Conservation (phyloP, 1,140 invertebrate species). For the Leptoteleia sp. region DNA sequence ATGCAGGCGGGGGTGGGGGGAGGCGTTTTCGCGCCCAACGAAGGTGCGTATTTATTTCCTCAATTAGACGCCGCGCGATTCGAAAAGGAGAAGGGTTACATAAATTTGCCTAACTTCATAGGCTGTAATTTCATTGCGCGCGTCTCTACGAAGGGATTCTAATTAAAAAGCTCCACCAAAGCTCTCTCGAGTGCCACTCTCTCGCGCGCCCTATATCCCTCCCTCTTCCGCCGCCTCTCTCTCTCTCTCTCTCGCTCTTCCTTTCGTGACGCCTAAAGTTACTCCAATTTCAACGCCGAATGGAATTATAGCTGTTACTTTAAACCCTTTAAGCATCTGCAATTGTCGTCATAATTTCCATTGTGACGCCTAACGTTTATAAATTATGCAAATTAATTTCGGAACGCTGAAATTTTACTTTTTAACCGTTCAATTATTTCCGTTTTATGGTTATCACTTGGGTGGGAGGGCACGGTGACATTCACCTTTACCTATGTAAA, state of each 20-base stretch:
- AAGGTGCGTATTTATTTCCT: constrained; percentile 53
- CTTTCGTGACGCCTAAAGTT: constrained; percentile 48
- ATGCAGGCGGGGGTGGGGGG: no score
- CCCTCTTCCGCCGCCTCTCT: background rate
- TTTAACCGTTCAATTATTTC: constrained; percentile 7
- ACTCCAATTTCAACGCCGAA: constrained; percentile 60
- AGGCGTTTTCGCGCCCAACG: constrained; percentile 27
- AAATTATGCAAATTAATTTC: constrained; percentile 51
- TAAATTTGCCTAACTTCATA: constrained; percentile 67
- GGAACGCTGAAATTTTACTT: constrained; percentile 5
- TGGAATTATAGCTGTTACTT: constrained; percentile 63
- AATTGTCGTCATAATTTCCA: constrained; percentile 57
- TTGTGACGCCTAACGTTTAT: constrained; percentile 35
- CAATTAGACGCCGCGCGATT: constrained; percentile 48
- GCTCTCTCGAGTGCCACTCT: constrained; percentile 56
- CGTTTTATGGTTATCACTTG: constrained; percentile 11
- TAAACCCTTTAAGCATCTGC: constrained; percentile 51
- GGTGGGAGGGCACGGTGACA: no score
- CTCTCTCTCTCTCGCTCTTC: constrained; percentile 16
- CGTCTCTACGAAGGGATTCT: constrained; percentile 65
- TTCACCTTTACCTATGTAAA: no score
- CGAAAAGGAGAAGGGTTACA: constrained; percentile 55
- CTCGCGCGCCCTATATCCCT: constrained; percentile 17
- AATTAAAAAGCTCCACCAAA: constrained; percentile 69
- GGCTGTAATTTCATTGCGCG: constrained; percentile 68